These are phyloP conservation scores for Himantopus leucocephalus DNA, from an alignment of 2,113 vertebrate genomes.

Conservation along the genomic window DNA sequence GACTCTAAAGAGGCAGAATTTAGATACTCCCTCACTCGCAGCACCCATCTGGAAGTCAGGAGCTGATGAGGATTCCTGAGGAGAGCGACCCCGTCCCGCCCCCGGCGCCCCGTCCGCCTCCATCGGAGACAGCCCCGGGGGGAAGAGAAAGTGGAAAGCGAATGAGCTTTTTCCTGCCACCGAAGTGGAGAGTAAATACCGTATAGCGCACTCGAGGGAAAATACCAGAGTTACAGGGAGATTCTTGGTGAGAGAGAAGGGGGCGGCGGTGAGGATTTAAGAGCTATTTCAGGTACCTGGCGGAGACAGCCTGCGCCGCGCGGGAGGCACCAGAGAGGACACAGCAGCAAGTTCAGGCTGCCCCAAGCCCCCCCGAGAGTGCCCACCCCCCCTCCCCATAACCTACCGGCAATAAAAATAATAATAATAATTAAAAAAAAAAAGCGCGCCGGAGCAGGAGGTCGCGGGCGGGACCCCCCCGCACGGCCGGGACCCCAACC, in stretches of 20 bases:
- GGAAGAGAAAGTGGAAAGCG: no score
- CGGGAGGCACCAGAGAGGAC: neutral
- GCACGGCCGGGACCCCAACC: neutral
- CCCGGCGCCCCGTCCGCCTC: neutral
- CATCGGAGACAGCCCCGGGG: neutral
- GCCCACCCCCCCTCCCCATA: neutral
- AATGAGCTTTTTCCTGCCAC: neutral
- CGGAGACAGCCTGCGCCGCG: neutral
- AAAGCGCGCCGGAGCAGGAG: neutral
- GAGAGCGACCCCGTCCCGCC: neutral
- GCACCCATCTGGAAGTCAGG: accelerated
- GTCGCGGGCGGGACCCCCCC: neutral
- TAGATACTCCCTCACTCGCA: accelerated
- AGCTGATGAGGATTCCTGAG: neutral
- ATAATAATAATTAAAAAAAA: no score
- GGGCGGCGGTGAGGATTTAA: accelerated
- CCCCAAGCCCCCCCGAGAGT: accelerated
- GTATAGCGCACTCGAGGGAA: accelerated
- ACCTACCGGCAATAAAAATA: no score
- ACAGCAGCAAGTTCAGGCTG: neutral
- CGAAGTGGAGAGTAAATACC: accelerated
- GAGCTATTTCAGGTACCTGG: neutral
- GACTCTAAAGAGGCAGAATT: accelerated
- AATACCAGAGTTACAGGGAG: accelerated
- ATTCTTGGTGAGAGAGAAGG: neutral